Conservation (phyloP, 2,797 vertebrate genomes). For the Tolypeutes matacus region DNA sequence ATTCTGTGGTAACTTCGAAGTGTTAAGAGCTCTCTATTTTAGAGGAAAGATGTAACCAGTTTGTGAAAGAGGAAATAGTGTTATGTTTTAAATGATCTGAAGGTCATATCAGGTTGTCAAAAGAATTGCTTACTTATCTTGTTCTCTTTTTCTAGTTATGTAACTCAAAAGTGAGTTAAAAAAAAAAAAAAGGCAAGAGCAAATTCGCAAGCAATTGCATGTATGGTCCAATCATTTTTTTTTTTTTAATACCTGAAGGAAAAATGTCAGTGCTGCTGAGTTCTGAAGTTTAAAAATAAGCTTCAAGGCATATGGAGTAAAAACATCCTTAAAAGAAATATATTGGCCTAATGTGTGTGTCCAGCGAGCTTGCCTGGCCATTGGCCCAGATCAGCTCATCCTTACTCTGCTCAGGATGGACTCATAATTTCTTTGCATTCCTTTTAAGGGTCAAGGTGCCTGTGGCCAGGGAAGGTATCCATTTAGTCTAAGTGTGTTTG, state of each 20-base stretch:
- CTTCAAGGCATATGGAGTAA: neutral
- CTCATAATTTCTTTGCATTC: neutral
- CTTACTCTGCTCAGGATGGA: neutral
- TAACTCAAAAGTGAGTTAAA: constrained; percentile 45
- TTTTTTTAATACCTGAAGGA: constrained; percentile 13
- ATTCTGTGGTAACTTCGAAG: neutral
- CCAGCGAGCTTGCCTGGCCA: neutral
- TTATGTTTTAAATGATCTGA: constrained; percentile 63
- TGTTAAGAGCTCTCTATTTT: neutral
- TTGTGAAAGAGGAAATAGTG: constrained; percentile 26
- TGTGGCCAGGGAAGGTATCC: neutral
- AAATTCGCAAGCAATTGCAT: constrained; percentile 53
- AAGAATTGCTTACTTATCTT: constrained; percentile 49
- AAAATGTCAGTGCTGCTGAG: constrained; percentile 62
- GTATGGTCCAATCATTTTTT: constrained; percentile 46
- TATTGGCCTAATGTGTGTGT: neutral
- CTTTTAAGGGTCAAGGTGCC: neutral
- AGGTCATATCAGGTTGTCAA: neutral
- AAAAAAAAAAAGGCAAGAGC: constrained; percentile 38
- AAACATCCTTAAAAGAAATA: neutral
- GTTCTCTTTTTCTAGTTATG: constrained; percentile 37
- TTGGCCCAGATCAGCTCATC: neutral
- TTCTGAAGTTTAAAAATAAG: constrained; percentile 67
- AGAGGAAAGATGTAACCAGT: neutral
- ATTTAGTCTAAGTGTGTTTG: constrained; percentile 15